Evolutionary conservation across 2,113 vertebrate genomes (phyloP).

Genomic region (Theristicus caerulescens): DNA sequence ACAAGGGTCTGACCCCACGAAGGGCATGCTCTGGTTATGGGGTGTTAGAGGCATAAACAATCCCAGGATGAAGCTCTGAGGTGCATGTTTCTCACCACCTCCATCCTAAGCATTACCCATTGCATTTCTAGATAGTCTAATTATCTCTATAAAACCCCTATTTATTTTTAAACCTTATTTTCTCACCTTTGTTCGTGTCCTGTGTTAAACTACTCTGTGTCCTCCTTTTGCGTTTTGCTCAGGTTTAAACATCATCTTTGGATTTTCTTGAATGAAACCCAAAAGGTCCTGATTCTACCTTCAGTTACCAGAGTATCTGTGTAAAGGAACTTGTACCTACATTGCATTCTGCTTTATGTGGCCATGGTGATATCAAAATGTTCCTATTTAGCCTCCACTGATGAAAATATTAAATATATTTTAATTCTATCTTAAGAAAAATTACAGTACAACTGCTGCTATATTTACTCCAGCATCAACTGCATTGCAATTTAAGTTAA

Average conservation of each 20-base stretch:
- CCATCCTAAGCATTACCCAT: not conserved
- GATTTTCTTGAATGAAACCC: not conserved
- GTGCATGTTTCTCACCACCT: not conserved
- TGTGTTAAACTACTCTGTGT: not conserved
- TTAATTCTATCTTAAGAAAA: not conserved
- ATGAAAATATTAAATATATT: not conserved
- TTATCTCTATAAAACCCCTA: not conserved
- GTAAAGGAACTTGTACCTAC: not conserved
- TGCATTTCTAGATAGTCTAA: not conserved
- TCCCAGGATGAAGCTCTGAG: not conserved
- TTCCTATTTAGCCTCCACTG: not conserved
- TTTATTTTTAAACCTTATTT: not conserved
- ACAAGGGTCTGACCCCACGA: rapidly evolving
- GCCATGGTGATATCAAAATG: not conserved
- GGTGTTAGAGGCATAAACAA: not conserved
- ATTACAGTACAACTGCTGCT: not conserved
- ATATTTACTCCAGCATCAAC: constrained; percentile 36
- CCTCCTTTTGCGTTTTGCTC: not conserved
- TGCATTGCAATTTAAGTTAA: constrained; percentile 20
- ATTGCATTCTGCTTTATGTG: not conserved
- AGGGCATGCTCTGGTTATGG: not conserved
- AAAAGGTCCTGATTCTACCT: not conserved
- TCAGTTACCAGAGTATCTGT: not conserved
- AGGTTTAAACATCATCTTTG: not conserved
- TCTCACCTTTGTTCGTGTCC: not conserved